Evolutionary conservation across 2,113 vertebrate species (phyloP), one percentile per base, ranked within the genome.

Genomic region (Rhea pennata): DNA sequence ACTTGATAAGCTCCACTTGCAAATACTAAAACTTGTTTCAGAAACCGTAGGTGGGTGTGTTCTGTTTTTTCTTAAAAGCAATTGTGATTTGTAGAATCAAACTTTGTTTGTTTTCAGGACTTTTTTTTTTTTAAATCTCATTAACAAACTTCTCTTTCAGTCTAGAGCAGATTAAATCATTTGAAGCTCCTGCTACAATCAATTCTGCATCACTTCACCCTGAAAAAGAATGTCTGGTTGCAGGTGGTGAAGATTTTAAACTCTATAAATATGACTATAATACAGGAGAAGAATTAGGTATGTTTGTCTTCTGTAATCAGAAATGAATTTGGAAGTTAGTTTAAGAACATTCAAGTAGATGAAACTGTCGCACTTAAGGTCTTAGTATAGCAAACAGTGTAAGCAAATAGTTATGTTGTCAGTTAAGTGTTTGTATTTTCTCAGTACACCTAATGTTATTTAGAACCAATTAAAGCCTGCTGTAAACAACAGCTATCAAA

Each of bases 251-350:
- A 66, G 99, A 99, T 97, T 99, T 99, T 98, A 99, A 99, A 95
- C 99, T 99, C 91, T 99, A 99, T 98, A 99, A 99, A 93, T 99
- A 99, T 95, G 99, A 99, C 98, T 99, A 99, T 97, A 98, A 98
- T 97, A 99, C 98, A 64, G 99, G 99, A 94, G 99, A 99, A 96
- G 99, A 99, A 96, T 97, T 99, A 85, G 99, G 99, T 99, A 97
- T 96, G 99, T 94, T 81, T 84, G n/a, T 74, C 11, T 81, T 65
- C 51, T 77, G 0, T 66, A 78, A 71, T 80, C 2, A 56, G 44
- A 72, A 78, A 58, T 6, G 9, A 56, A 8, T 58, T 91, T 14
- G 75, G 56, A 85, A 82, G 58, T 78, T 75, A 69, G 36, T 15
- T 67, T 70, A 71, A 83, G 53, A 26, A 86, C 42, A 17, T 59